Base-by-base conservation (phyloP, 1,140 invertebrate species). In the Gryllus bimaculatus region DNA sequence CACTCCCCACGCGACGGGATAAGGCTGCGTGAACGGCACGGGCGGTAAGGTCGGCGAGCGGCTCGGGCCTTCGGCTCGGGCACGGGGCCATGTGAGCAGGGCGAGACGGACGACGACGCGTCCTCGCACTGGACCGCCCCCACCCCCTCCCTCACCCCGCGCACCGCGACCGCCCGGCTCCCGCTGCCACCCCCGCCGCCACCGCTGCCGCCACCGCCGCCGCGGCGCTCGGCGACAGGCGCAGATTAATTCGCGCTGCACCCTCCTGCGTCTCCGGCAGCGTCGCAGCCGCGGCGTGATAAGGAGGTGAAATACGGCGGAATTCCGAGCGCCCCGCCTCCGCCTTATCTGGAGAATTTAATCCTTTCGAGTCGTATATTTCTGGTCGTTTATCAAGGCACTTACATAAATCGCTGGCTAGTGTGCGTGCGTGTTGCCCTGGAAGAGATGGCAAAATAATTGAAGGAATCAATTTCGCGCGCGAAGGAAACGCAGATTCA, bases 261-360 rank as follows among this genome's bases (percentile, higher is more conserved):
- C 54, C 54, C 54, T 66, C 54, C 54, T 66, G 10, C 54, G 54
- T 66, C 54, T 66, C 54, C 10, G 54, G 54, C 10, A 18, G 54
- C 54, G 54, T 66, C 54, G 54, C 54, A 66, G 54, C 54, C 18
- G 26, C 26, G 2, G 54, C 18, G 54, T 66, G 54, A 66, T 66
- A 66, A 66, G 54, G 54, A 66, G 54, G 54, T 66, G 54, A 66
- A 66, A 66, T 66, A 66, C 54, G 54, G 54, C 54, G 54, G 18
- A 66, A 66, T 66, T 66, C 54, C 18, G 54, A 66, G 54, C 54
- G 54, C 54, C 54, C 54, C 18, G 54, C 54, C 10, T 66, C 10
- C 54, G 54, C 54, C 54, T 66, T 66, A 66, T 66, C 54, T 66
- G 54, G 54, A 66, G 54, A 66, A 66, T 66, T 66, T 66, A 66